Evolutionary conservation across 1,140 invertebrate genomes (phyloP), one percentile per base, ranked within the genome.

Genomic region (Eupristina koningsbergeri): DNA sequence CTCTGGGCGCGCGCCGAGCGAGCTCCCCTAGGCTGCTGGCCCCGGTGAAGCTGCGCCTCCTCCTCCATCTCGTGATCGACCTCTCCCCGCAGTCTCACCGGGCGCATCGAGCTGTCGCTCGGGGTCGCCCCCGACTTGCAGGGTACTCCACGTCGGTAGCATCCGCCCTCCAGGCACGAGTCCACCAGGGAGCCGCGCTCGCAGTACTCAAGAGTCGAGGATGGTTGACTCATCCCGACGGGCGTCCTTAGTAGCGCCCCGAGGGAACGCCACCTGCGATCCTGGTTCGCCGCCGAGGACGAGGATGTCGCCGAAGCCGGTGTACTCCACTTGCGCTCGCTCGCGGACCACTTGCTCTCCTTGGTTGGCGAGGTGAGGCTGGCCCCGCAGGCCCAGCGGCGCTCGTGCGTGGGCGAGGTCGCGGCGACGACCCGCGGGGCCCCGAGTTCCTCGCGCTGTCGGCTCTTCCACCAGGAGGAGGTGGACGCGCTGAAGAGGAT

Each of bases 241-340:
- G 91, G 91, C 15, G 92, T 90, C 19, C 91, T 87, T 3, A 93
- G 86, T n/a, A 93, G 86, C 7, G 93, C 93, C 0, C 93, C 93
- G 3, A 93, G 87, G 19, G 93, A 93, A 7, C 93, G 87, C 93
- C 93, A 93, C 80, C 91, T 90, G 29, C 93, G 87, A 22, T 83
- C 81, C 26, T 78, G 93, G 73, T 26, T 58, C 17, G 50, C n/a
- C 45, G 36, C 6, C 7, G 69, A 41, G 6, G 39, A 0, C 29
- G 69, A 45, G 69, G 34, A 41, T 8, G 39, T 1, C n/a, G 15
- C 41, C 22, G 73, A 50, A n/a, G 84, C 58, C 47, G 86, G 80
- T 53, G 83, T 84, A 64, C 76, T 86, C 84, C 80, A 84, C 67
- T 79, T 86, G 74, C 81, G 31, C 26, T 79, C 71, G 47, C 0